phyloP scores from a whole-genome alignment of 2,888 invertebrate genomes.

The Metallyticus violacea region DNA sequence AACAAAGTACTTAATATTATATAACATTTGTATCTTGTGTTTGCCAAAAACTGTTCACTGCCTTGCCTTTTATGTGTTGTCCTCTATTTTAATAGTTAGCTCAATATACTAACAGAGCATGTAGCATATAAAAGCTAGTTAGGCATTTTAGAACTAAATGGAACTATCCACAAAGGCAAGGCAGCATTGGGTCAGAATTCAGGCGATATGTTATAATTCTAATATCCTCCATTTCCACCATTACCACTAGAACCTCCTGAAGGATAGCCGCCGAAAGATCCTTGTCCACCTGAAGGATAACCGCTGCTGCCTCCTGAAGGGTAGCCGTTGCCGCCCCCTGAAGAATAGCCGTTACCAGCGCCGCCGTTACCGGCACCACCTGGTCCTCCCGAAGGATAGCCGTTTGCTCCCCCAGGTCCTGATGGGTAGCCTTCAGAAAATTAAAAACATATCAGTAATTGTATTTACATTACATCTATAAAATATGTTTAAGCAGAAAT shows the following conservation, averaged over 20 bases:
- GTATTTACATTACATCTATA: too few relatives aligned
- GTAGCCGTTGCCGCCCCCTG: constrained; percentile 11
- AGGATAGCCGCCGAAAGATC: constrained; percentile 16
- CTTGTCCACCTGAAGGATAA: neutral
- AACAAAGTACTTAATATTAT: neutral
- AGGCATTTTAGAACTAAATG: too few relatives aligned
- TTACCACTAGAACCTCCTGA: constrained; percentile 21
- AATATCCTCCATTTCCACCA: neutral
- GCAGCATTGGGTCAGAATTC: neutral
- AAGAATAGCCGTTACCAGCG: neutral
- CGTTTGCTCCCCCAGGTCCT: constrained; percentile 2
- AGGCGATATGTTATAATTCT: neutral
- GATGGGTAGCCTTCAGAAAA: neutral
- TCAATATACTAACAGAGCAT: too few relatives aligned
- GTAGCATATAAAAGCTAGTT: too few relatives aligned
- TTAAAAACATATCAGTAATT: neutral
- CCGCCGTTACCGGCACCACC: constrained; percentile 6
- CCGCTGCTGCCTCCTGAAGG: constrained; percentile 11
- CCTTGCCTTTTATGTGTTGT: too few relatives aligned
- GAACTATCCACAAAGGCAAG: neutral
- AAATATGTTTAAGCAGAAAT: too few relatives aligned
- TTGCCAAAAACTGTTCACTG: neutral
- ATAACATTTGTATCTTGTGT: neutral
- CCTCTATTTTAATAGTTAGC: too few relatives aligned
- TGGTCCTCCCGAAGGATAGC: constrained; percentile 9